Base-by-base conservation (phyloP, 2,113 vertebrate species). In the Sander vitreus region DNA sequence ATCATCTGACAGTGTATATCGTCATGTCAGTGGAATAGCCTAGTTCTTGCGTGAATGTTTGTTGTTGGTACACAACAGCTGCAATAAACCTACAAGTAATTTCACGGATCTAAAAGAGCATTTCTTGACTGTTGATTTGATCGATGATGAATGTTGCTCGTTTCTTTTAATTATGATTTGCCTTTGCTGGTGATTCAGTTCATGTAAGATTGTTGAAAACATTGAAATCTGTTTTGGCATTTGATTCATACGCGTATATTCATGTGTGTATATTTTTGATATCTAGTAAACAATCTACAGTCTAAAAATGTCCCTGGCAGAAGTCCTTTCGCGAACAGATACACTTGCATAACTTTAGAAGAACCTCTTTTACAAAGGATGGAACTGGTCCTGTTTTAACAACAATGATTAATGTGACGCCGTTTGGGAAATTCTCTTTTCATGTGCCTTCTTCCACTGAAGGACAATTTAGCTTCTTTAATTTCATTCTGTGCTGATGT, bases 351-450 rank as follows among this genome's bases (percentile, higher is more conserved):
- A 33, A 23, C 45, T 59, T 48, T 13, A 53, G 30, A 33, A 36
- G 12, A 45, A 58, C 10, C 5, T 27, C 23, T 54, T 25, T 39
- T 23, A 66, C 30, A 30, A 62, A 63, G 30, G 27, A 78, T 36
- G 12, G n/a, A 48, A 16, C 23, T 18, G 23, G 7, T 55, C 19
- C 64, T 25, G 23, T 67, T 81, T 65, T 45, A 55, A 68, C 16
- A 45, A 18, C 1, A 25, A 25, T 62, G 48, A 48, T 77, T 55
- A 30, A 67, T 21, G 63, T 48, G 55, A 39, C 25, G 19, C 48
- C 77, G 48, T 54, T 27, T 54, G 63, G 45, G 75, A 68, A 48
- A 73, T 65, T 53, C n/a, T 51, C 67, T 50, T 51, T 45, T 62
- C 47, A 45, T 55, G 33, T 50, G 12, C 36, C 36, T 12, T 70